These are phyloP conservation scores for Melinaea marsaeus DNA, from an alignment of 2,888 invertebrate species.

Conservation along the genomic window DNA sequence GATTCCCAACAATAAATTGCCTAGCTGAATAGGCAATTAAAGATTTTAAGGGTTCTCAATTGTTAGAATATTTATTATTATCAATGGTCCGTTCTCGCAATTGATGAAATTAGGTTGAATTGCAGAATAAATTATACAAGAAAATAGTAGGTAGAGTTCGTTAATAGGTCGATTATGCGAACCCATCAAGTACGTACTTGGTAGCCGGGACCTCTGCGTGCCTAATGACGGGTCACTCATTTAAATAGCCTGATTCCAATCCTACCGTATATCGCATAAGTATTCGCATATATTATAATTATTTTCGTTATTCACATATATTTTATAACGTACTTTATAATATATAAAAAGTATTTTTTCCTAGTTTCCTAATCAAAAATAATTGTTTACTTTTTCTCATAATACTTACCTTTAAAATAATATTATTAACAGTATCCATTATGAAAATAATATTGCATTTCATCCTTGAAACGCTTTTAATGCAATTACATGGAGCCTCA, in stretches of 20 bases:
- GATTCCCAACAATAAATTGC: conserved; percentile 6
- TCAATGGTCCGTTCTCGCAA: not conserved
- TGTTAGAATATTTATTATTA: conserved; percentile 3
- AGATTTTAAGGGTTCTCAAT: not conserved
- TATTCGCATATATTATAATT: conserved; percentile 51
- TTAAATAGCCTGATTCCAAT: conserved; percentile 67
- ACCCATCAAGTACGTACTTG: conserved; percentile 58
- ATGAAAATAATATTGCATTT: conserved; percentile 1
- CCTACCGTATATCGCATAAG: conserved; percentile 56
- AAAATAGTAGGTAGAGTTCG: conserved; percentile 42
- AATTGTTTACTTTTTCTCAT: too few species aligned
- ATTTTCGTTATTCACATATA: conserved; percentile 42
- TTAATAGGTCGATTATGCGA: conserved; percentile 72
- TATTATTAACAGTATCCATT: not conserved
- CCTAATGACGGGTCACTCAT: conserved; percentile 74
- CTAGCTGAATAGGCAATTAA: not conserved
- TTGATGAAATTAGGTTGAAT: conserved; percentile 8
- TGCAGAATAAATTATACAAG: conserved; percentile 23
- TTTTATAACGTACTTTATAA: conserved; percentile 32
- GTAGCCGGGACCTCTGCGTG: conserved; percentile 49
- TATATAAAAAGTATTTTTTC: too few species aligned
- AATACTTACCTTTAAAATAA: not conserved
- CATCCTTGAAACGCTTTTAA: conserved; percentile 4
- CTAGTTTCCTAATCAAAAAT: too few species aligned
- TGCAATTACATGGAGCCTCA: not conserved